Evolutionary conservation across 2,888 invertebrate species (phyloP), one percentile per base, ranked within the genome.

Genomic region (Agapetus fuscipes): DNA sequence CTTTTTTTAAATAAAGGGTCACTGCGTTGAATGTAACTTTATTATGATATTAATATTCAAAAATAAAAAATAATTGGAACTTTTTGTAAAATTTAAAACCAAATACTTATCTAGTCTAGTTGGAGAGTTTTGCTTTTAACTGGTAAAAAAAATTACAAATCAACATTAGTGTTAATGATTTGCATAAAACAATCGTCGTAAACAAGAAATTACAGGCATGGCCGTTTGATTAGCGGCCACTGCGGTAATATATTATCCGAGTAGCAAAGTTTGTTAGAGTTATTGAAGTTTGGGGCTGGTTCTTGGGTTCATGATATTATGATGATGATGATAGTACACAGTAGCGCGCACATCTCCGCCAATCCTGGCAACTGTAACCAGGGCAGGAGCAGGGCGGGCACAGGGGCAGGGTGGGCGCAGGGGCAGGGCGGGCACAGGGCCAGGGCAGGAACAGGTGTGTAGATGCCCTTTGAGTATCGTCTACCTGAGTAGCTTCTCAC

Each of bases 201-300:
- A n/a, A n/a, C n/a, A n/a, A n/a, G n/a, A n/a, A n/a, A n/a, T n/a
- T n/a, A n/a, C n/a, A n/a, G n/a, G n/a, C n/a, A 9, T 20, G 20
- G 9, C 20, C 20, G 9, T 20, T 20, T 9, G 20, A 20, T 20
- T 20, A 20, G 20, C 20, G 9, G 20, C 20, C 20, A 9, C 4
- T 20, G 20, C 20, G 20, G 17, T 35, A 35, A 35, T 34, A 36
- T 33, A 31, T 33, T 38, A 41, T 43, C 39, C 43, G 46, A 46
- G 41, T 41, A 46, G 38, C 41, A 46, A 43, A 46, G 30, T 46
- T 43, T 27, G 43, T 32, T 36, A 43, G 46, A 46, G 38, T 46
- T 46, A 46, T 46, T 46, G 46, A 46, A 46, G 46, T 46, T 44
- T 44, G 32, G 43, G 43, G 43, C 39, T 38, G 35, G 34, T 30